Percentiles rank a stretch among this genome's conserved stretches.
Evolutionary conservation across 2,113 vertebrate genomes (phyloP).

Genomic region (Struthidea cinerea): DNA sequence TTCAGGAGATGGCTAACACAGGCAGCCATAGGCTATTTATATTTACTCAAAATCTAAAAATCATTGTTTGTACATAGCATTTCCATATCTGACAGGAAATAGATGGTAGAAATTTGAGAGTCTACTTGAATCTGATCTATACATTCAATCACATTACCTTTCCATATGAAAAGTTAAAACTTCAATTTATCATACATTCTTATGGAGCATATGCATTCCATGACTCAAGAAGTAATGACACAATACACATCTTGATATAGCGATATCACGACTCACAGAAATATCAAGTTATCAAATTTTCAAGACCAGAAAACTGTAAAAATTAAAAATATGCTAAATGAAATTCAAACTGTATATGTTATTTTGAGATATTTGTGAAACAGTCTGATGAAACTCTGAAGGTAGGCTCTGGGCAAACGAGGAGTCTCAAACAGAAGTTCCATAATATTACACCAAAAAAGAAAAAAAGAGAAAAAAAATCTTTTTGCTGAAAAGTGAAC

Average conservation of each 20-base stretch:
- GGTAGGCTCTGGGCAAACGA: neutral
- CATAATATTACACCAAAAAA: neutral
- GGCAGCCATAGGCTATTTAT: neutral
- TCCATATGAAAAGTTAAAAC: neutral
- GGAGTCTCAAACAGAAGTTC: neutral
- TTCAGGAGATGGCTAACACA: neutral
- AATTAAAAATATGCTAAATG: neutral
- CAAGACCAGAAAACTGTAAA: neutral
- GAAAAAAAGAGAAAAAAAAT: accelerated
- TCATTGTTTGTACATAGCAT: neutral
- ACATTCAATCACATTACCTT: neutral
- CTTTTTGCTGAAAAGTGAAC: neutral
- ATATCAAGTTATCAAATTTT: neutral
- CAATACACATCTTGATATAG: neutral
- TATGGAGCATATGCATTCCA: neutral
- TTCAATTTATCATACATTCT: neutral
- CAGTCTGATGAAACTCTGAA: neutral
- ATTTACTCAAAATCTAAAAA: neutral
- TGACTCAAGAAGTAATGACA: neutral
- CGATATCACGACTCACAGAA: neutral
- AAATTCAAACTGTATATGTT: neutral
- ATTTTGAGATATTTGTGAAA: neutral
- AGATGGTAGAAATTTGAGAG: neutral
- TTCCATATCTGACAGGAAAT: neutral
- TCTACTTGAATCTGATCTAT: neutral